These are phyloP conservation scores for Xenopus petersii DNA, from an alignment of 2,797 vertebrate species.

Conservation along the genomic window DNA sequence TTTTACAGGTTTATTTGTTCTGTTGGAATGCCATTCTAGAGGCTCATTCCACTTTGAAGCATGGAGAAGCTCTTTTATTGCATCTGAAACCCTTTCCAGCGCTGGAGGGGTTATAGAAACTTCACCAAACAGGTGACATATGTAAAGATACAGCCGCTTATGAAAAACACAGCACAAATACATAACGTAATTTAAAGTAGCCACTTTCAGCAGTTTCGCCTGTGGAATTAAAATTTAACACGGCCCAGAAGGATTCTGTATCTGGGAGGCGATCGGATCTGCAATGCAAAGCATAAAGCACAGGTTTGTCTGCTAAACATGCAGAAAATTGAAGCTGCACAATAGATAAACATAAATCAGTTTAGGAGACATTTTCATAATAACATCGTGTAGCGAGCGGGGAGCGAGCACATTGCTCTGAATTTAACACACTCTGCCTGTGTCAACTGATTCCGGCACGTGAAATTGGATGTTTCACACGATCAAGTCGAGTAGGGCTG, in stretches of 20 bases:
- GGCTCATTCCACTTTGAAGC: too few species aligned
- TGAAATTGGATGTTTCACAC: conserved; percentile 56
- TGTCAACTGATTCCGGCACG: conserved; percentile 56
- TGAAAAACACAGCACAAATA: conserved; percentile 34
- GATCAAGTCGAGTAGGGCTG: conserved; percentile 47
- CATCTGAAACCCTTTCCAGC: neutral
- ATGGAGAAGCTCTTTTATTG: too few species aligned
- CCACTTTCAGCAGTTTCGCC: conserved; percentile 59
- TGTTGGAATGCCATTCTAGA: too few species aligned
- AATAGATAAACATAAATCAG: conserved; percentile 66
- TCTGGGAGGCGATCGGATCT: conserved; percentile 59
- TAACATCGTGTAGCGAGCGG: conserved; percentile 52
- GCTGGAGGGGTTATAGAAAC: neutral
- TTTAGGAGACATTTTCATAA: conserved; percentile 53
- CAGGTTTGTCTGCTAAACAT: conserved; percentile 82
- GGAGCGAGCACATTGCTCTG: conserved; percentile 54
- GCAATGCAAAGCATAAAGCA: conserved; percentile 68
- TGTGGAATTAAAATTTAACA: conserved; percentile 64
- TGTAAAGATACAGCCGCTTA: conserved; percentile 37
- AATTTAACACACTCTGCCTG: conserved; percentile 52
- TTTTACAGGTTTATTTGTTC: neutral
- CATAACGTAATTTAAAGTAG: conserved; percentile 58
- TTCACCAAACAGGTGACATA: neutral
- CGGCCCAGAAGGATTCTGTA: conserved; percentile 58
- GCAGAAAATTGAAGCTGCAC: conserved; percentile 66